These are phyloP conservation scores for Ptychobarbus kaznakovi DNA, from an alignment of 2,797 vertebrate species.

Conservation along the genomic window DNA sequence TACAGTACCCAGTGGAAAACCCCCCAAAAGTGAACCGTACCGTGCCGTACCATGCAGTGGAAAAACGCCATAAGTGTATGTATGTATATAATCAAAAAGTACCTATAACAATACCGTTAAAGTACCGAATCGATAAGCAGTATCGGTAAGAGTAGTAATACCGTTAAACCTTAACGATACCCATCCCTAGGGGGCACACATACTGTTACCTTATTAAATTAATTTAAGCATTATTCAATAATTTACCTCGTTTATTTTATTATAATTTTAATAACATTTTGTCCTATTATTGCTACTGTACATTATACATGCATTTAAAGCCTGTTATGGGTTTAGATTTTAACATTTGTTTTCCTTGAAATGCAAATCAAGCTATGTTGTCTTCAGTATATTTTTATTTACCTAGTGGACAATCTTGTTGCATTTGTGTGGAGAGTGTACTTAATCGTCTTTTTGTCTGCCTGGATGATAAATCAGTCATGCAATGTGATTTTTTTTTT, in stretches of 20 bases:
- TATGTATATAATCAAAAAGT: too few relatives aligned
- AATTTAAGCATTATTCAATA: background rate
- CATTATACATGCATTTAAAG: background rate
- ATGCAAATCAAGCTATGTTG: background rate
- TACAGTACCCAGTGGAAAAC: too few relatives aligned
- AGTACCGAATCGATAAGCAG: too few relatives aligned
- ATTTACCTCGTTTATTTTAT: too few relatives aligned
- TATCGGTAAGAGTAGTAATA: too few relatives aligned
- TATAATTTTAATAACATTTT: background rate
- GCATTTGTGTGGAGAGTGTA: background rate
- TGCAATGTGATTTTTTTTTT: background rate
- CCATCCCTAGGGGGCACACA: background rate
- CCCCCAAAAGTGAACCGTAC: too few relatives aligned
- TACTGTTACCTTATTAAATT: background rate
- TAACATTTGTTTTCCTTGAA: background rate
- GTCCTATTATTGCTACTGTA: background rate
- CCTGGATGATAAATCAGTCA: background rate
- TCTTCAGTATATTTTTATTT: background rate
- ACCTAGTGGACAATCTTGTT: background rate
- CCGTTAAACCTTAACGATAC: too few relatives aligned
- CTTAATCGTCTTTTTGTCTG: background rate
- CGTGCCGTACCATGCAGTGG: too few relatives aligned
- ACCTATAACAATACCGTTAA: too few relatives aligned
- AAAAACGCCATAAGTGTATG: too few relatives aligned
- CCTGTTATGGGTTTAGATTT: background rate